Evolutionary conservation across 2,797 vertebrate species (phyloP).

Genomic region (Cynopterus sphinx): DNA sequence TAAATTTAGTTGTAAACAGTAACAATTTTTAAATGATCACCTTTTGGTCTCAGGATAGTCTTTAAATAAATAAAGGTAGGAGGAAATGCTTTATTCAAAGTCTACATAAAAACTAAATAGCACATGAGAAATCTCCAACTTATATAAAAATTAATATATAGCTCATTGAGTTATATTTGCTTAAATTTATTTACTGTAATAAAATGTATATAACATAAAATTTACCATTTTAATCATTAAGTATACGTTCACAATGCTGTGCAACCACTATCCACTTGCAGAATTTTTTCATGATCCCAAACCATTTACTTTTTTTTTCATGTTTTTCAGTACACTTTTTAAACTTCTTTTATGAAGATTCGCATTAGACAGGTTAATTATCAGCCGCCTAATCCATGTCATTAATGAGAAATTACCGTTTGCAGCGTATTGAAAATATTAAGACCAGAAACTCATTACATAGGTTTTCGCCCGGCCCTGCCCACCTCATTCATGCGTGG

Average conservation of each 20-base stretch:
- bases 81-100: neutral
- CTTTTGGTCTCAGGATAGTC: neutral
- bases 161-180: neutral
- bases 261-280: neutral
- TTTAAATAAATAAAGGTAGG: slow-evolving; percentile 20
- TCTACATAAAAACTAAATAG: neutral
- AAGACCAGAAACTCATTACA: neutral
- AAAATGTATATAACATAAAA: neutral
- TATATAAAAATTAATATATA: neutral
- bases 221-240: neutral
- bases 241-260: neutral
- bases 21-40: neutral
- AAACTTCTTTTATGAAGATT: neutral
- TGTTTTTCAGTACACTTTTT: neutral
- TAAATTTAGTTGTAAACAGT: slow-evolving; percentile 6
- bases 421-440: neutral
- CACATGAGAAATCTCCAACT: neutral
- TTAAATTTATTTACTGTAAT: neutral
- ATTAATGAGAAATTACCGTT: neutral
- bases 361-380: neutral
- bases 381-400: neutral
- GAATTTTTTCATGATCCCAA: neutral
- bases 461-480: neutral
- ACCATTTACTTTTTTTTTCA: neutral
- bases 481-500: accelerated